Percentiles rank a stretch among this genome's conserved stretches.
Conservation (phyloP, 2,113 vertebrate species). For the Puntigrus tetrazona region DNA sequence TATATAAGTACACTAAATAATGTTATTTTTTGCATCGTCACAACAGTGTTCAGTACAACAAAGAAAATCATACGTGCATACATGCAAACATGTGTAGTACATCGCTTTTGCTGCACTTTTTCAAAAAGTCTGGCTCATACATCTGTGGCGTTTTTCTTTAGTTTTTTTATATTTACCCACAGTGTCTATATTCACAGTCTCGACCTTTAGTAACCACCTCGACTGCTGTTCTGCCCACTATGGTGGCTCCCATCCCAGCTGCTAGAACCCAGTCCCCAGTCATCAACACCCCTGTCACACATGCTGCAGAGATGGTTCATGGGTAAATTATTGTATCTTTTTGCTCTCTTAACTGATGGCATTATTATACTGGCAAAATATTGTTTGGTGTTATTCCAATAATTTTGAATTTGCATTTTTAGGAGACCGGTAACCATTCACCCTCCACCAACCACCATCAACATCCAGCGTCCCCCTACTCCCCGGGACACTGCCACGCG, state of each 20-base stretch:
- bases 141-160: background rate
- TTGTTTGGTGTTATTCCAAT: background rate
- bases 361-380: background rate
- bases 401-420: conserved; percentile 7
- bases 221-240: conserved; percentile 89
- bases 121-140: background rate
- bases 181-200: conserved; percentile 74
- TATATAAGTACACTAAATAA: no score
- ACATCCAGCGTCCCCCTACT: conserved; percentile 88
- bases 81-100: background rate
- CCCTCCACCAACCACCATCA: conserved; percentile 84
- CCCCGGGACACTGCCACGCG: conserved; percentile 83
- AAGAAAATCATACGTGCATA: background rate
- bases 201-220: conserved; percentile 90
- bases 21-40: no score
- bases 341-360: background rate
- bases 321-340: conserved; percentile 75
- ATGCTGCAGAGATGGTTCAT: conserved; percentile 86
- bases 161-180: background rate
- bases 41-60: background rate
- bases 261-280: conserved; percentile 93
- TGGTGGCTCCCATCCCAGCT: conserved; percentile 92
- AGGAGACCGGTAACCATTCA: conserved; percentile 92
- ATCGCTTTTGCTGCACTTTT: background rate
- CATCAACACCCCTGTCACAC: conserved; percentile 88